Evolutionary conservation across 2,797 vertebrate genomes (phyloP), one percentile per base, ranked within the genome.

Genomic region (Sebastes diploproa): DNA sequence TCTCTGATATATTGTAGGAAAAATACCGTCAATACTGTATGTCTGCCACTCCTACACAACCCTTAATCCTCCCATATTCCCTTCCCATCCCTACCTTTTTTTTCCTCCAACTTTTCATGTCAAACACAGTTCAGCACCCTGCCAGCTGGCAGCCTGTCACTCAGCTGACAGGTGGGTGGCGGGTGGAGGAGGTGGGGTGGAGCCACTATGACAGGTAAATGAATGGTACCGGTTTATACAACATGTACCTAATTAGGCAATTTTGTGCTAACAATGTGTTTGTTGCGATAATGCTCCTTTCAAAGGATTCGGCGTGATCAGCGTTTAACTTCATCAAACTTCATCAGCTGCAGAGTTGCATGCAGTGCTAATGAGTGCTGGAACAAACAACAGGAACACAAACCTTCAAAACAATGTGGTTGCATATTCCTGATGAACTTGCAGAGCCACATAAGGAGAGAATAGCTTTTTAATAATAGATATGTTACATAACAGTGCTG

Each of bases 201-300:
- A 85, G 69, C 72, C 56, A 74, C 16, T 10, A 8, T 93, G 94
- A 86, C 85, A 88, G 89, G 89, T 93, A 88, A 90, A 92, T 92
- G 80, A 90, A 87, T 54, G 78, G 81, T 85, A 46, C 76, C 7
- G 38, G 59, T 63, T 86, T 55, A 66, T 79, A 77, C 30, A 81
- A 71, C 25, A 84, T 58, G 84, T 72, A 71, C 75, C 80, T 85
- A 83, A 92, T 93, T 82, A 87, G 75, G 80, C 68, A 69, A 80
- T 80, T 87, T 69, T 72, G 59, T 75, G 62, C 77, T 32, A 79
- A 82, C 78, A 52, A 50, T 54, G 55, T 59, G 77, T 79, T 82
- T 81, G 76, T 65, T 82, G 58, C 76, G 62, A 89, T 77, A 78
- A 69, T 23, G 46, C 29, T 74, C 14, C 50, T 72, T 80, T 67